These are phyloP conservation scores for Prunella himalayana DNA, from an alignment of 2,113 vertebrate genomes.

Conservation along the genomic window DNA sequence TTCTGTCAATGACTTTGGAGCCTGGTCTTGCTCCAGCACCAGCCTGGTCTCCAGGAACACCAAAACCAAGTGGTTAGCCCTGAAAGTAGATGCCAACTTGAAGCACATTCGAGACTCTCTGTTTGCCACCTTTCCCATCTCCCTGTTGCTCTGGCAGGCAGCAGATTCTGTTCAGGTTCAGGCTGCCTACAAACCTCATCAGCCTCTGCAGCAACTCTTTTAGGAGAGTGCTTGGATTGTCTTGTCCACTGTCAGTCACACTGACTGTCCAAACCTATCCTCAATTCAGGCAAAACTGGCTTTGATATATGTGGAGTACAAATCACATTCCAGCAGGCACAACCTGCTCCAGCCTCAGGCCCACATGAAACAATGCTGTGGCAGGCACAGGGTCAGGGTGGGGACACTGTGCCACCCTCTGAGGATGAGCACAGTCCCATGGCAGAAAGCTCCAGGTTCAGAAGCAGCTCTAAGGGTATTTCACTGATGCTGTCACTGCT, in stretches of 20 bases:
- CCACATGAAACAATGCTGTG: neutral
- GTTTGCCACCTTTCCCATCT: neutral
- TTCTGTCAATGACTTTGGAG: neutral
- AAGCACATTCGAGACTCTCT: neutral
- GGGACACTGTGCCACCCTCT: neutral
- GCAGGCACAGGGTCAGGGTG: neutral
- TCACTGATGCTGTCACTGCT: neutral
- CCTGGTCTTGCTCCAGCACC: neutral
- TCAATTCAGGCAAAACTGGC: neutral
- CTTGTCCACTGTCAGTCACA: neutral
- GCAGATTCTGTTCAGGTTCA: neutral
- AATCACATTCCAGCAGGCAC: neutral
- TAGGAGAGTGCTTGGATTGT: neutral
- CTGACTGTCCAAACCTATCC: neutral
- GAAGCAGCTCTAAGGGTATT: neutral
- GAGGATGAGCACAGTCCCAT: neutral
- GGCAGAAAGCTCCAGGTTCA: neutral
- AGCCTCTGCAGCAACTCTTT: neutral
- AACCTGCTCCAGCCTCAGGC: neutral
- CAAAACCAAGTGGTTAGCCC: neutral
- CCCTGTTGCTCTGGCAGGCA: neutral
- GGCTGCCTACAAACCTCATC: neutral
- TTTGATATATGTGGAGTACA: neutral
- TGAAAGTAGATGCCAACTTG: neutral
- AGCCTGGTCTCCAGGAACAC: neutral